Percentiles rank a stretch among this genome's conserved stretches.
These are phyloP conservation scores for Caerostris extrusa DNA, from an alignment of 1,140 invertebrate genomes.

Conservation along the genomic window DNA sequence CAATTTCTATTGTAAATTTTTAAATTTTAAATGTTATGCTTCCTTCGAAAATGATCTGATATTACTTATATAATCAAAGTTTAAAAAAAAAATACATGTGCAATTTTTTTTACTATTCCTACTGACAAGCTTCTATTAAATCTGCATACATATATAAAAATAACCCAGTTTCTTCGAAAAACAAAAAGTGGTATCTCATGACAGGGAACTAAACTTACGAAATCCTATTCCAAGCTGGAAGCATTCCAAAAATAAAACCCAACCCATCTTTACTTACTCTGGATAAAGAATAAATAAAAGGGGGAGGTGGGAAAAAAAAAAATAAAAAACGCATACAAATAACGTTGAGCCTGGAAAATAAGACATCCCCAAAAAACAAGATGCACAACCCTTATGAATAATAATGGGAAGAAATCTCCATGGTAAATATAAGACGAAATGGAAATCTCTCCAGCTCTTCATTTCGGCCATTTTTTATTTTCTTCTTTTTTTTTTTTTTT, in stretches of 20 bases:
- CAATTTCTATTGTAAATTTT: no score
- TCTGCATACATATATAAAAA: no score
- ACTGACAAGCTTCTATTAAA: no score
- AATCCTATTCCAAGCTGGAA: background rate
- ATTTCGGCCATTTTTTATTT: background rate
- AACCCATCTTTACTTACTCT: background rate
- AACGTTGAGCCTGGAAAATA: background rate
- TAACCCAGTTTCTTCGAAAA: no score
- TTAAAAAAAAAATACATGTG: no score
- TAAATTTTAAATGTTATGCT: no score
- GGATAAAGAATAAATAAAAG: background rate
- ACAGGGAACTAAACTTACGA: background rate
- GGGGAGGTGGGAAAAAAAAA: background rate
- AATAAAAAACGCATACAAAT: background rate
- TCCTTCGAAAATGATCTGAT: no score
- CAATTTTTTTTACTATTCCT: no score
- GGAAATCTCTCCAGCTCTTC: background rate
- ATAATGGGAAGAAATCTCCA: constrained; percentile 8
- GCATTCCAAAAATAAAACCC: background rate
- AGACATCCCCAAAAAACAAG: constrained; percentile 1
- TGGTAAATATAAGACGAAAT: constrained; percentile 10
- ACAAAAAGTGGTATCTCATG: background rate
- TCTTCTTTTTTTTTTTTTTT: no score
- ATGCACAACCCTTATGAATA: constrained; percentile 3
- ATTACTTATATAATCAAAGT: no score